A percentile compares a stretch with the other conserved stretches of the same genome.
These are phyloP conservation scores for Colostygia pectinataria DNA, from an alignment of 2,888 invertebrate genomes.

Conservation along the genomic window DNA sequence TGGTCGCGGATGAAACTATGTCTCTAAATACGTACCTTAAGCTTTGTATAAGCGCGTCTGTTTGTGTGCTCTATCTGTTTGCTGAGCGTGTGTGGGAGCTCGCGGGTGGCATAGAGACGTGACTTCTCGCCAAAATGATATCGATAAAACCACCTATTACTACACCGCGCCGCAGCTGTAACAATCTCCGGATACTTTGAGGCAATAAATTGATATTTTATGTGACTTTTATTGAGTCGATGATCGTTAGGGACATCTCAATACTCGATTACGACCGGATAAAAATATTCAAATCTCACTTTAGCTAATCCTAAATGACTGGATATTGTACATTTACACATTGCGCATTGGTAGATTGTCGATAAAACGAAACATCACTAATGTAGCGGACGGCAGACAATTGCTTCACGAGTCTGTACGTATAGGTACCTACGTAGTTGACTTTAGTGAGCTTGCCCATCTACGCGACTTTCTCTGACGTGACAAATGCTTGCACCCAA, in stretches of 20 bases:
- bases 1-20: slow-evolving; percentile 73
- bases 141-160: slow-evolving; percentile 44
- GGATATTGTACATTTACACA: slow-evolving; percentile 17
- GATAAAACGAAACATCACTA: slow-evolving; percentile 40
- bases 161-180: slow-evolving; percentile 16
- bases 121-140: slow-evolving; percentile 37
- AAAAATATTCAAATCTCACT: slow-evolving; percentile 36
- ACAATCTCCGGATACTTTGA: slow-evolving; percentile 34
- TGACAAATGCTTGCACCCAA: too few species aligned
- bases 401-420: slow-evolving; percentile 66
- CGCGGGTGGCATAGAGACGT: slow-evolving; percentile 45
- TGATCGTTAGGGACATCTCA: slow-evolving; percentile 32
- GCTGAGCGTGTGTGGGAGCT: slow-evolving; percentile 43
- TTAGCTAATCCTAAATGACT: slow-evolving; percentile 32
- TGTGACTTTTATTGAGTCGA: slow-evolving; percentile 37
- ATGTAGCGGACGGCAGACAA: slow-evolving; percentile 61
- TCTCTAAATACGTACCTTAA: slow-evolving; percentile 73
- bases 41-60: slow-evolving; percentile 62
- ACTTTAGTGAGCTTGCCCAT: too few species aligned
- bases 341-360: slow-evolving; percentile 34
- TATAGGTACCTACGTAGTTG: slow-evolving; percentile 68
- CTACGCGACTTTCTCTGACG: too few species aligned
- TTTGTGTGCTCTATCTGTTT: slow-evolving; percentile 43
- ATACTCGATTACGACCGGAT: slow-evolving; percentile 33
- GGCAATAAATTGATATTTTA: slow-evolving; percentile 41